A percentile compares a stretch with the other conserved stretches of the same genome.
Conservation (phyloP, 2,113 vertebrate genomes). For the Paedocypris sp. region DNA sequence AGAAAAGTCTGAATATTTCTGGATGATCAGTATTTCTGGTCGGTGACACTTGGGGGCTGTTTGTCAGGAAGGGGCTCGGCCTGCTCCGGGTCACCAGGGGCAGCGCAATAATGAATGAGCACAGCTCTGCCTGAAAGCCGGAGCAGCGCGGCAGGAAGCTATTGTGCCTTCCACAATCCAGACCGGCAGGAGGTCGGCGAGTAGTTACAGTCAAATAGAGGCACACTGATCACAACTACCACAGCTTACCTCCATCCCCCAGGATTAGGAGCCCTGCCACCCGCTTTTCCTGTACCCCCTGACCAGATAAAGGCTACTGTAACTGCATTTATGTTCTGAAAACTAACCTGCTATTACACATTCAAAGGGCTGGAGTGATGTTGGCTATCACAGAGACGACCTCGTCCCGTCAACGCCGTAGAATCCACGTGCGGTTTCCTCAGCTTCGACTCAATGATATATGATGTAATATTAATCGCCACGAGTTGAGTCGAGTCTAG, state of each 20-base stretch:
- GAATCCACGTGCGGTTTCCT: too few relatives aligned
- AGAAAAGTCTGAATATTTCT: slow-evolving; percentile 73
- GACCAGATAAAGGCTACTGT: not conserved
- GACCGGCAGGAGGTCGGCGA: slow-evolving; percentile 60
- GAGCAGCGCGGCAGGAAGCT: slow-evolving; percentile 74
- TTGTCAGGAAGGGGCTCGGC: slow-evolving; percentile 69
- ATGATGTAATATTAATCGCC: too few relatives aligned
- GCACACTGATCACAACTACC: slow-evolving; percentile 19
- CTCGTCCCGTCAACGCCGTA: too few relatives aligned
- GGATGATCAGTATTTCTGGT: slow-evolving; percentile 83
- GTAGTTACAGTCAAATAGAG: slow-evolving; percentile 34
- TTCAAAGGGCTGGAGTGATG: not conserved
- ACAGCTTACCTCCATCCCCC: slow-evolving; percentile 17
- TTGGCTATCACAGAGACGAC: too few relatives aligned
- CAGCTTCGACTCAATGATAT: too few relatives aligned
- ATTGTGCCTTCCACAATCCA: slow-evolving; percentile 68
- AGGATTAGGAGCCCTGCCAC: not conserved
- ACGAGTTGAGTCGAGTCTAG: too few relatives aligned
- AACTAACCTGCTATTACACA: not conserved
- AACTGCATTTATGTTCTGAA: not conserved
- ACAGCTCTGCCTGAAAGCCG: slow-evolving; percentile 69
- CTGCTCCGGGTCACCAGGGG: slow-evolving; percentile 70
- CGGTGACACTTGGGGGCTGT: slow-evolving; percentile 80
- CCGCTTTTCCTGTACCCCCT: not conserved
- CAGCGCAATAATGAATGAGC: slow-evolving; percentile 69